Percentiles rank a stretch among this genome's conserved stretches.
Evolutionary conservation across 1,140 invertebrate genomes (phyloP).

Genomic region (Procambarus clarkii): DNA sequence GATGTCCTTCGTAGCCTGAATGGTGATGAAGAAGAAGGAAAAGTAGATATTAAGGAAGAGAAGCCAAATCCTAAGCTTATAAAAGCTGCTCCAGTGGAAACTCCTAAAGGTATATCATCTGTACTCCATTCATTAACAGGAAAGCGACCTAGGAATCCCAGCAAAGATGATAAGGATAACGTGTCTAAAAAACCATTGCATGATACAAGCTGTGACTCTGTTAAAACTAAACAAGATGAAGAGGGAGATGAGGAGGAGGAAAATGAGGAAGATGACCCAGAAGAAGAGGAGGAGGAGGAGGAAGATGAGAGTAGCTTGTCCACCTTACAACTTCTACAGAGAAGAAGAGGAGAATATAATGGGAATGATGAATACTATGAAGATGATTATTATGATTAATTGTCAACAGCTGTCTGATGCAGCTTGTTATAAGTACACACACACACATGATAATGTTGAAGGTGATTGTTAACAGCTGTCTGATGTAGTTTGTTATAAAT

Average conservation of each 20-base stretch:
- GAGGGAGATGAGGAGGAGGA: conserved; percentile 75
- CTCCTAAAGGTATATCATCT: conserved; percentile 41
- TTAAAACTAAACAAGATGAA: conserved; percentile 2
- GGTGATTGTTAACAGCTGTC: conserved; percentile 74
- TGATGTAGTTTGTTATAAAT: conserved; percentile 75
- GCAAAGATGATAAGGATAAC: conserved; percentile 57
- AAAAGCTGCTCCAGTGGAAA: conserved; percentile 60
- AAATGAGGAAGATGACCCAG: background rate
- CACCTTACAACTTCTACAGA: conserved; percentile 37
- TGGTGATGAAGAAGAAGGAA: conserved; percentile 75
- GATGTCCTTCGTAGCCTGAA: conserved; percentile 91
- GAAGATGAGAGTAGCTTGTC: too few relatives aligned
- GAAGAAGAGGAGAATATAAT: conserved; percentile 64
- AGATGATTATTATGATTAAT: too few relatives aligned
- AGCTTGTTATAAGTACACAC: conserved; percentile 73
- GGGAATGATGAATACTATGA: too few relatives aligned
- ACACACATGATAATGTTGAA: too few relatives aligned
- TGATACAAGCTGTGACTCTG: background rate
- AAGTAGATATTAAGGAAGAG: conserved; percentile 70
- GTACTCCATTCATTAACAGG: conserved; percentile 55
- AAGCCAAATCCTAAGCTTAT: conserved; percentile 50
- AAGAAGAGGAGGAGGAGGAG: conserved; percentile 72
- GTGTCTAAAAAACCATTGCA: background rate
- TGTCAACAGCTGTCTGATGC: conserved; percentile 75
- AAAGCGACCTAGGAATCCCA: conserved; percentile 44